These are phyloP conservation scores for Epinephelus malabaricus DNA, from an alignment of 2,797 vertebrate species.

Conservation along the genomic window DNA sequence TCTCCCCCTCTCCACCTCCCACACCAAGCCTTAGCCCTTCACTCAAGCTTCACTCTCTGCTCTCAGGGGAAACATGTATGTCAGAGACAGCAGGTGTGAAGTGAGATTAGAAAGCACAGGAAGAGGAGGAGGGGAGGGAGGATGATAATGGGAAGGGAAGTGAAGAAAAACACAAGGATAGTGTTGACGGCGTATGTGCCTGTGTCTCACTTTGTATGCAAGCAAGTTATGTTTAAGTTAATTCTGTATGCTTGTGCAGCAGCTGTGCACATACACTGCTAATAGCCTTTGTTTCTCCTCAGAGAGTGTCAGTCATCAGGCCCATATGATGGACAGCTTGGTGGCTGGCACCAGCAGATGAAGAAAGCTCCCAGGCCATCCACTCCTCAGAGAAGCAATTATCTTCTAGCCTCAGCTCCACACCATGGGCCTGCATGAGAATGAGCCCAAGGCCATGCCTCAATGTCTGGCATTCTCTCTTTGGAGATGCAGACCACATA, in stretches of 20 bases:
- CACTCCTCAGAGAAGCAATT: conserved; percentile 80
- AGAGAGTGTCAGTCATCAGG: conserved; percentile 64
- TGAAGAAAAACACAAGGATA: conserved; percentile 59
- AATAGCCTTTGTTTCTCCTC: conserved; percentile 78
- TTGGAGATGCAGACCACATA: conserved; percentile 59
- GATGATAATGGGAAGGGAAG: conserved; percentile 68
- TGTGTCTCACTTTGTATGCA: conserved; percentile 66
- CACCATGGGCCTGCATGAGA: conserved; percentile 76
- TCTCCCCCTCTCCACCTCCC: conserved; percentile 74
- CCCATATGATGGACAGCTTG: conserved; percentile 77
- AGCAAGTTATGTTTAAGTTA: conserved; percentile 68
- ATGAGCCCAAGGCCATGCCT: conserved; percentile 77
- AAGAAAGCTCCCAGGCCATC: conserved; percentile 73
- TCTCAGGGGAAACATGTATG: conserved; percentile 82
- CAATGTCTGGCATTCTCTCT: conserved; percentile 60
- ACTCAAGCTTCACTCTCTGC: conserved; percentile 75
- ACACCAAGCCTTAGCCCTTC: conserved; percentile 76
- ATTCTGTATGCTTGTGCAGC: conserved; percentile 69
- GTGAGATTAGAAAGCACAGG: conserved; percentile 82
- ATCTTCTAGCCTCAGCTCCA: conserved; percentile 77
- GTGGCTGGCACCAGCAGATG: conserved; percentile 76
- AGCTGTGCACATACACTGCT: conserved; percentile 74
- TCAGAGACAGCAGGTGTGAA: conserved; percentile 85
- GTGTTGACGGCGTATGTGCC: conserved; percentile 51
- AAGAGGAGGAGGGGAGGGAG: conserved; percentile 57